Conservation (phyloP, 2,113 vertebrate genomes). For the Anhinga anhinga region DNA sequence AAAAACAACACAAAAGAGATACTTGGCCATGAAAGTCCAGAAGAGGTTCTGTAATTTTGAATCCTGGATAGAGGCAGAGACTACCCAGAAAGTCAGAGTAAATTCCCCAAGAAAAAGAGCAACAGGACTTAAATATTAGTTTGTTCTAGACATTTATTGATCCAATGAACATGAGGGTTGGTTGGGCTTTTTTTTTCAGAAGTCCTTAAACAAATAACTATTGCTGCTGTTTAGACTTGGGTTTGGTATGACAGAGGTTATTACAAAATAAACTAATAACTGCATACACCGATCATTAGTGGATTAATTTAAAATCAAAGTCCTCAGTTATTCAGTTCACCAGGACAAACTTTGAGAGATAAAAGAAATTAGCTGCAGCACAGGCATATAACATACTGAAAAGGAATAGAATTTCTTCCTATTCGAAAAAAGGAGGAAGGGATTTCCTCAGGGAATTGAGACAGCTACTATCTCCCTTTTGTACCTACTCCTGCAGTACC, state of each 20-base stretch:
- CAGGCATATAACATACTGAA: neutral
- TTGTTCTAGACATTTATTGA: neutral
- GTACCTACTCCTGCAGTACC: neutral
- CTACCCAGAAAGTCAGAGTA: neutral
- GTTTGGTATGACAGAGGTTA: neutral
- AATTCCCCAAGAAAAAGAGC: neutral
- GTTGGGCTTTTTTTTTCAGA: neutral
- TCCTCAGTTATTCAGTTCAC: neutral
- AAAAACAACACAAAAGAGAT: neutral
- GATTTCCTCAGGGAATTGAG: neutral
- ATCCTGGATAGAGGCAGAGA: neutral
- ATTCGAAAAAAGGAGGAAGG: neutral
- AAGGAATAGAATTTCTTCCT: neutral
- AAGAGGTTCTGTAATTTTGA: neutral
- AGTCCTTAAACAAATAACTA: neutral
- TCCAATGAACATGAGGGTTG: neutral
- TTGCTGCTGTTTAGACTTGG: neutral
- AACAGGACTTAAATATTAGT: neutral
- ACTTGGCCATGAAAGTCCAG: neutral
- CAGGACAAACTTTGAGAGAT: neutral
- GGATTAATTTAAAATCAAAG: neutral
- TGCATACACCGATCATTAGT: neutral
- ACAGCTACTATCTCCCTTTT: neutral
- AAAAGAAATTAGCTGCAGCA: neutral
- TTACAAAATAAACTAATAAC: neutral